Base-by-base conservation (phyloP, 2,888 invertebrate genomes). In the Aspidiotus rigidus region DNA sequence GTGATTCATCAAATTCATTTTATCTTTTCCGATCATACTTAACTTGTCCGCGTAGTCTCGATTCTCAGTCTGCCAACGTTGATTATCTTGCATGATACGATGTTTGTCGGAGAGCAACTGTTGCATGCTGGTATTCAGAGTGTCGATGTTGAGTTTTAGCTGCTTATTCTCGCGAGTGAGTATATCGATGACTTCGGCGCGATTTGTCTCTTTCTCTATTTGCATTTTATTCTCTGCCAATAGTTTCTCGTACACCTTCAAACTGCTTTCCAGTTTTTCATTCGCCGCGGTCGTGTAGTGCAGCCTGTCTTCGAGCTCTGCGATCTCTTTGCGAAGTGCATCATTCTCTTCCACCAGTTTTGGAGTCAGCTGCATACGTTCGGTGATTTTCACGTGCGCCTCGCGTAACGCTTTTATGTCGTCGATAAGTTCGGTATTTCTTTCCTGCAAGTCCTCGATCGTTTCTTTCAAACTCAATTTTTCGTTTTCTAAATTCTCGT, bases 401-500 rank as follows among this genome's bases (percentile, higher is more conserved):
- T 67, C 60, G 44, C 60, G 67, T 15, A 67, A 40, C 28, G 40
- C n/a, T 8, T 56, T 28, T 7, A 59, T 53, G 49, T 44, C 42
- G 10, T 67, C 59, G 10, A 39, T 57, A 39, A 67, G 42, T 28
- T 57, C 53, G 28, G 59, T 59, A 60, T 49, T 53, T 40, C 60
- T 67, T 7, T 44, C 15, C n/a, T 67, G 59, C 8, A 56, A 8
- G 7, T 67, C 67, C 5, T 39, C 44, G 5, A 60, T 13, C 5
- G 53, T 28, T 44, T 67, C 44, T 40, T 67, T 67, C 42, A 67
- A 40, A 42, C 44, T 42, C 44, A 9, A 49, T 44, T 67, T 67
- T 17, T 67, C 67, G 44, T 44, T 44, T 44, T 67, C 67, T 40
- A 67, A 40, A 42, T 59, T 67, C 42, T 67, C 67, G 67, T 67